phyloP scores from a whole-genome alignment of 2,113 vertebrate species.

The Phrynocephalus versicolor region DNA sequence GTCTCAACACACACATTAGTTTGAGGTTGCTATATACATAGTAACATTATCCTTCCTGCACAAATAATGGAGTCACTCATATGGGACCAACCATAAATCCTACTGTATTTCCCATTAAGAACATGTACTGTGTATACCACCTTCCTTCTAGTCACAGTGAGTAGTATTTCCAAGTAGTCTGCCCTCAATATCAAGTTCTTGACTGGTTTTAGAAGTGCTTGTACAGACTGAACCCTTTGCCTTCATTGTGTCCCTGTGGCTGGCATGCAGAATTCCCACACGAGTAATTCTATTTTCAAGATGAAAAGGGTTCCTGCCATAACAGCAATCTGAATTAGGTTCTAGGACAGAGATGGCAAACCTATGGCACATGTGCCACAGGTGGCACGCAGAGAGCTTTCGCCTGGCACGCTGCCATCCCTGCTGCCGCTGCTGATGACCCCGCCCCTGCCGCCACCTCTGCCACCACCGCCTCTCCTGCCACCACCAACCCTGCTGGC shows the following conservation, averaged over 20 bases:
- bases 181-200: no score
- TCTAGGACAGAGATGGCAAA: no score
- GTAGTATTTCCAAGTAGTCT: no score
- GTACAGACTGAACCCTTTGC: not conserved
- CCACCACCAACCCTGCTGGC: no score
- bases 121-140: no score
- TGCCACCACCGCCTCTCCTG: no score
- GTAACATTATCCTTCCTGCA: not conserved
- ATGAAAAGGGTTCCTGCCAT: not conserved
- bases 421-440: no score
- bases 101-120: not conserved
- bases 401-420: no score
- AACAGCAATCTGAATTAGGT: not conserved
- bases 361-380: no score
- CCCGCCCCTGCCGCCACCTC: no score
- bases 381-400: no score
- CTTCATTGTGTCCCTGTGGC: not conserved
- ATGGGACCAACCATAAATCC: not conserved
- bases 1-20: not conserved
- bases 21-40: not conserved
- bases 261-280: not conserved
- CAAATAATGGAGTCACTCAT: not conserved
- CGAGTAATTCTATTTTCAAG: not conserved
- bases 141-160: no score
- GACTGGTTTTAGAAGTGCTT: not conserved